Evolutionary conservation across 2,797 vertebrate genomes (phyloP).

Genomic region (Antrozous pallidus): DNA sequence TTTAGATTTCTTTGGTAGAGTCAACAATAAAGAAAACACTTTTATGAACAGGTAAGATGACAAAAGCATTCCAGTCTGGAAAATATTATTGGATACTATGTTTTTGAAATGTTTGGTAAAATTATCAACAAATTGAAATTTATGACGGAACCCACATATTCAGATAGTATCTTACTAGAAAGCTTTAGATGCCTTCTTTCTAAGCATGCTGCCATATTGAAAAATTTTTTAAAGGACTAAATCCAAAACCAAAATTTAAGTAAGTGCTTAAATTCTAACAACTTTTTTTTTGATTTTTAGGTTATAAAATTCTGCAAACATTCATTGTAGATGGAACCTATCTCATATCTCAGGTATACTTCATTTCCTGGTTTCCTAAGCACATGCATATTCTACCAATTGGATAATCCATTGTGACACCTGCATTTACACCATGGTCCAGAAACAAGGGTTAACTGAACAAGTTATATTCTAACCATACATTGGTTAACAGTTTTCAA

Average conservation of each 20-base stretch:
- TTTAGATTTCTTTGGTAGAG: neutral
- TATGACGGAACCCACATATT: constrained; percentile 5
- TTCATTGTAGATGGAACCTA: neutral
- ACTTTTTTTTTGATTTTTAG: neutral
- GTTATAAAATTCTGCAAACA: neutral
- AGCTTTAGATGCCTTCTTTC: neutral
- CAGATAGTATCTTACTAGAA: neutral
- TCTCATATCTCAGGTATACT: neutral
- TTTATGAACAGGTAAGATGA: constrained; percentile 40
- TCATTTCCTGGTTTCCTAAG: neutral
- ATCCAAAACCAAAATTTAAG: neutral
- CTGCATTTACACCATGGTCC: neutral
- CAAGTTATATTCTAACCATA: neutral
- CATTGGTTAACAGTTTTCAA: neutral
- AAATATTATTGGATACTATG: neutral
- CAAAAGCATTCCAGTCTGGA: neutral
- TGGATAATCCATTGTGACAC: neutral
- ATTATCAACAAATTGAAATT: neutral
- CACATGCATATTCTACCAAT: neutral
- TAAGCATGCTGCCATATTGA: neutral
- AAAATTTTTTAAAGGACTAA: neutral
- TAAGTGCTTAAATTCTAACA: neutral
- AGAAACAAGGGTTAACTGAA: neutral
- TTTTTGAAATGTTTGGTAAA: neutral
- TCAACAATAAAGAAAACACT: neutral